Evolutionary conservation across 2,888 invertebrate species (phyloP).

Genomic region (Orthonychiurus folsomi): DNA sequence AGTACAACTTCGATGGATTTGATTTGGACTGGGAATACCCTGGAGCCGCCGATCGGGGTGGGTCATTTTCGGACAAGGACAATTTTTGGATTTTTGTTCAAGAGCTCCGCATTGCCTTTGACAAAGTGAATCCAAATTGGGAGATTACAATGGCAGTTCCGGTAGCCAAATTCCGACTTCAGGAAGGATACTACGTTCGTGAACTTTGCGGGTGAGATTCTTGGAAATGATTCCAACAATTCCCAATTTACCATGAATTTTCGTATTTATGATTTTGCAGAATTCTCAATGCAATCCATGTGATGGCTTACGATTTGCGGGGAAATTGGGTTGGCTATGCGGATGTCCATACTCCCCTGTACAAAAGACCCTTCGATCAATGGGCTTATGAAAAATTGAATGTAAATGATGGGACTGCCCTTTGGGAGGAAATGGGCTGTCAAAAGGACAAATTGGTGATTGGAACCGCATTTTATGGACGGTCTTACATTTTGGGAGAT

Average conservation of each 20-base stretch:
- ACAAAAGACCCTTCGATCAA: constrained; percentile 75
- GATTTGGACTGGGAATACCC: constrained; percentile 64
- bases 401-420: constrained; percentile 76
- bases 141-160: constrained; percentile 86
- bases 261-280: constrained; percentile 15
- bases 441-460: constrained; percentile 77
- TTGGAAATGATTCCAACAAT: constrained; percentile 45
- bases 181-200: constrained; percentile 84
- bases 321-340: constrained; percentile 69
- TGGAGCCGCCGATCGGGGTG: constrained; percentile 67
- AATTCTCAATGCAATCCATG: constrained; percentile 33
- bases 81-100: constrained; percentile 68
- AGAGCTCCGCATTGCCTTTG: constrained; percentile 69
- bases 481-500: constrained; percentile 69
- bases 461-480: constrained; percentile 81
- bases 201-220: constrained; percentile 84
- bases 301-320: constrained; percentile 41
- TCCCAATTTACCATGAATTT: constrained; percentile 35
- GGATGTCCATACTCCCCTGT: constrained; percentile 76
- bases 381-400: constrained; percentile 83
- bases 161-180: constrained; percentile 71
- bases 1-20: constrained; percentile 73
- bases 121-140: constrained; percentile 62
- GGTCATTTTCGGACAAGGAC: constrained; percentile 73
- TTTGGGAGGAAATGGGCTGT: constrained; percentile 85